Conservation (phyloP, 2,113 vertebrate genomes). For the Psettodes erumei region DNA sequence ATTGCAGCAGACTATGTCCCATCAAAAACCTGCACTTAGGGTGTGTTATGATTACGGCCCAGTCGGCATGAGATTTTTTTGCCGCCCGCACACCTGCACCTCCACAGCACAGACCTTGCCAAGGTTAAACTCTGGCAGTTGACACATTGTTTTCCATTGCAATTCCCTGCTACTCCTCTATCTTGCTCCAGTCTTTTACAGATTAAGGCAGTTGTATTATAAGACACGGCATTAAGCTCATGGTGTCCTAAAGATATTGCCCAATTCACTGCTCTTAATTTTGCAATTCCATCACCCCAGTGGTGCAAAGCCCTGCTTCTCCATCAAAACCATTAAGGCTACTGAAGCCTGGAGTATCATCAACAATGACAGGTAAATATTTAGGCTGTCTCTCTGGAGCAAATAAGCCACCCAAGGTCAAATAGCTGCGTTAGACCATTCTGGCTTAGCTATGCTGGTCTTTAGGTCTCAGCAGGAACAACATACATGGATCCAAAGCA, state of each 20-base stretch:
- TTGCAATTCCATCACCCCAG: constrained; percentile 76
- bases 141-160: constrained; percentile 77
- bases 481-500: constrained; percentile 63
- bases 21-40: neutral
- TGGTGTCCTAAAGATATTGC: constrained; percentile 76
- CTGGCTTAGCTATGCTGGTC: constrained; percentile 66
- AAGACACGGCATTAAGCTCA: constrained; percentile 77
- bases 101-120: constrained; percentile 55
- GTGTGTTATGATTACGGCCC: constrained; percentile 11
- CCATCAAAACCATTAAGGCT: constrained; percentile 82
- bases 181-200: constrained; percentile 74
- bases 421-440: constrained; percentile 67
- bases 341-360: constrained; percentile 80
- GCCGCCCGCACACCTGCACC: constrained; percentile 20
- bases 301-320: constrained; percentile 76
- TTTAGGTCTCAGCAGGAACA: constrained; percentile 65
- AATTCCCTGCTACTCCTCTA: constrained; percentile 71
- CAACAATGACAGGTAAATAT: constrained; percentile 85
- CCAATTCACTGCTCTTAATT: constrained; percentile 81
- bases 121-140: constrained; percentile 74
- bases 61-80: constrained; percentile 7
- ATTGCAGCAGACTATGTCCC: neutral
- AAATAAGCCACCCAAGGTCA: constrained; percentile 82
- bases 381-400: constrained; percentile 80
- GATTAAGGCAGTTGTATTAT: constrained; percentile 77